Evolutionary conservation across 2,797 vertebrate species (phyloP), one percentile per base, ranked within the genome.

Genomic region (Perodicticus potto): DNA sequence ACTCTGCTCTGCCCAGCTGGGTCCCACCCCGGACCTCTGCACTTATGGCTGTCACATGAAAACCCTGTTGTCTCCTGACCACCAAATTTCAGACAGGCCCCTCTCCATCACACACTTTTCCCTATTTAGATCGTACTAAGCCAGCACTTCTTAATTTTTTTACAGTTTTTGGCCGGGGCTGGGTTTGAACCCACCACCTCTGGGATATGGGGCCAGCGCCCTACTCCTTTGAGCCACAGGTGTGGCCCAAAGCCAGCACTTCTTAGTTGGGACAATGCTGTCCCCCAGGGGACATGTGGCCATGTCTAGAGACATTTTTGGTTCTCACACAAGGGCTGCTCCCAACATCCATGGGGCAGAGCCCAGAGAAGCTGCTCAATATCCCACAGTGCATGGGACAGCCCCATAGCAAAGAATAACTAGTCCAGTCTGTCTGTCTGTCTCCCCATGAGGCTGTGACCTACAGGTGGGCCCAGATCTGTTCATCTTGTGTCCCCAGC

Each of bases 251-350:
- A 40, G 40, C 40, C 40, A 40, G 40, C 40, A 3, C 40, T 57
- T 83, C 34, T 53, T 86, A 40, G 1, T 4, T 17, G n/a, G n/a
- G n/a, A 19, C 0, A 0, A 37, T 1, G n/a, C 25, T 53, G 55
- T 11, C n/a, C 86, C 87, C 40, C 27, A 11, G 34, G 32, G n/a
- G 9, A 23, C 85, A 25, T 5, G 0, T 34, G 43, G n/a, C 74
- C 32, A 45, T 1, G 19, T 20, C 40, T 53, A 67, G 22, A 49
- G 53, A 20, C 17, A 19, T 23, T 73, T 29, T 14, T 25, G 6
- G 69, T 6, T 32, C n/a, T 27, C 63, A 25, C 45, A 61, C n/a
- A 8, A 17, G 57, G n/a, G 7, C 25, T 29, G 25, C 3, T 13
- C 55, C 67, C 1, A 2, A 45, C 23, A 25, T 7, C 82, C 23